Evolutionary conservation across 2,888 invertebrate species (phyloP).

Genomic region (Tanypteryx hageni): DNA sequence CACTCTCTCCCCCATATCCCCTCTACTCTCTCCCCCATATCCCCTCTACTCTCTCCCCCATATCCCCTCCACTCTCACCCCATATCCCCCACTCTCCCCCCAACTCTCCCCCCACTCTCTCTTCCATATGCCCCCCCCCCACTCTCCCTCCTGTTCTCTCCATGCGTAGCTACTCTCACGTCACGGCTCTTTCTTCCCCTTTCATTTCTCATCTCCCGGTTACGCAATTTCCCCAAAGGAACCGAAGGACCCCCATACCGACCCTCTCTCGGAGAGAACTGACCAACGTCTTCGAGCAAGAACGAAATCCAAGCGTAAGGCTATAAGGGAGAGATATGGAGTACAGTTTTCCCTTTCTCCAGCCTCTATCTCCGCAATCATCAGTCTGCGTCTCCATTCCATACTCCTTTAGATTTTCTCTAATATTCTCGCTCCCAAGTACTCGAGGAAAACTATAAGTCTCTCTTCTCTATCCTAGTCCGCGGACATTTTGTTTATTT

Average conservation of each 20-base stretch:
- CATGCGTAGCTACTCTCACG: neutral
- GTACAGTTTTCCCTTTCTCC: neutral
- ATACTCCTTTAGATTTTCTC: neutral
- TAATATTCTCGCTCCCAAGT: no score
- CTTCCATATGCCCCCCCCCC: no score
- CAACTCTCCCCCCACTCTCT: no score
- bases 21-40: no score
- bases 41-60: no score
- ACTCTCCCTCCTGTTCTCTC: no score
- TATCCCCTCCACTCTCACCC: neutral
- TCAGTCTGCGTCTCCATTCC: neutral
- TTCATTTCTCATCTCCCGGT: conserved; percentile 2
- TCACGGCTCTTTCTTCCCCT: neutral
- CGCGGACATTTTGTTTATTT: no score
- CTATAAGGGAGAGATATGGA: no score
- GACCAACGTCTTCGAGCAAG: neutral
- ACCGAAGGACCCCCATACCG: neutral
- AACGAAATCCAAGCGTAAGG: neutral
- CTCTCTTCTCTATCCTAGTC: no score
- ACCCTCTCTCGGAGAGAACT: neutral
- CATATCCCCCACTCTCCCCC: no score
- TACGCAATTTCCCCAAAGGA: neutral
- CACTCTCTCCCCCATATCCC: no score
- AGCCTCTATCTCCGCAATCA: neutral
- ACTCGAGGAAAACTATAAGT: no score